Base-by-base conservation (phyloP, 1,140 invertebrate species). In the Battus philenor region DNA sequence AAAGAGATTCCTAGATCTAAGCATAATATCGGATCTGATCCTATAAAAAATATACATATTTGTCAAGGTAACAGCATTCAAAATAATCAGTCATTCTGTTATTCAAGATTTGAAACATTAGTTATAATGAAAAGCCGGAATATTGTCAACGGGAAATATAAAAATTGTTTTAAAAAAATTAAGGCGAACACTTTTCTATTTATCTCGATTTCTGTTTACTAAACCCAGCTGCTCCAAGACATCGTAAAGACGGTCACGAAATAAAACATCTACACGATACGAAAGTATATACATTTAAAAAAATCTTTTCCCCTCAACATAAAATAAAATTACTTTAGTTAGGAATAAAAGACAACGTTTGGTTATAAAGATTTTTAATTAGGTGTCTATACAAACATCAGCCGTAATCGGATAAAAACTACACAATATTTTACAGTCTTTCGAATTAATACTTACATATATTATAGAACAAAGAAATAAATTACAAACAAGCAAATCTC, bases 371-470 rank as follows among this genome's bases (percentile, higher is more conserved):
- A 61, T 77, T 59, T 79, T 85, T 81, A 79, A 80, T 81, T 78
- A 76, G 61, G 66, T 75, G 60, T 59, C 74, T 82, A 80, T 82
- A 80, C 70, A 77, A 81, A 82, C 71, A 79, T 77, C 72, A 75
- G 80, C 74, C 70, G 71, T 55, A 57, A 67, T 75, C 57, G 44
- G 59, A 73, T 70, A 69, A 75, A 67, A 73, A 71, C 78, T 82
- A 82, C 78, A 79, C 66, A 80, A 73, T 78, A 81, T 76, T 79
- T 78, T 85, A 85, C 81, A 85, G 80, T 85, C 80, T 85, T 84
- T 78, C 70, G 61, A 74, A 80, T 70, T 81, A 83, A 83, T 84
- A 84, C 77, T 81, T 75, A 67, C 53, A 74, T 74, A 64, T 55
- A 68, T 61, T 72, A 70, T 27, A 41, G 38, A 41, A 41, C 38